Percentiles rank a stretch among this genome's conserved stretches.
Evolutionary conservation across 1,140 invertebrate genomes (phyloP).

Genomic region (Papilio polyxenes): DNA sequence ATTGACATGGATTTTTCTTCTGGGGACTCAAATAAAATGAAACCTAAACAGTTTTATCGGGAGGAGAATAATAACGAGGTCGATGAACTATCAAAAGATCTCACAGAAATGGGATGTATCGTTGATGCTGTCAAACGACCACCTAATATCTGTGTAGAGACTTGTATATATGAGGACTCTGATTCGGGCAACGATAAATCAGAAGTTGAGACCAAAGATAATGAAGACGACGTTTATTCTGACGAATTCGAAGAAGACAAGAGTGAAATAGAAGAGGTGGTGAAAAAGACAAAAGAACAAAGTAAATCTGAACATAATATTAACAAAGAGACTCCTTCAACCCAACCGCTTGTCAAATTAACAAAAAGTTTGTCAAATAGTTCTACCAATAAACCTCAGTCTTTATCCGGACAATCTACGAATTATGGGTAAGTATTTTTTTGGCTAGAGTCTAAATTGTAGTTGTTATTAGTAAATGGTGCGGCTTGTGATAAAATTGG

Average conservation of each 20-base stretch:
- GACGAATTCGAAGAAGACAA: conserved; percentile 78
- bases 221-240: conserved; percentile 69
- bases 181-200: conserved; percentile 56
- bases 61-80: conserved; percentile 79
- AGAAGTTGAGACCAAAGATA: conserved; percentile 44
- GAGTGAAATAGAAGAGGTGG: conserved; percentile 56
- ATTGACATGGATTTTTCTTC: conserved; percentile 63
- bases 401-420: conserved; percentile 62
- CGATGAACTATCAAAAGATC: conserved; percentile 71
- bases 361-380: conserved; percentile 68
- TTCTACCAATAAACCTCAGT: conserved; percentile 57
- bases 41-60: conserved; percentile 64
- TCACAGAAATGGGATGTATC: conserved; percentile 76
- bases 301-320: conserved; percentile 48
- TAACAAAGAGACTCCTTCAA: conserved; percentile 46
- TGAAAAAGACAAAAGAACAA: conserved; percentile 44
- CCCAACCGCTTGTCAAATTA: conserved; percentile 55
- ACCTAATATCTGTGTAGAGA: conserved; percentile 71
- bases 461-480: not conserved
- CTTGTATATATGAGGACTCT: conserved; percentile 66
- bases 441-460: not conserved
- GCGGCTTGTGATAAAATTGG: no score
- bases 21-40: conserved; percentile 68
- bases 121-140: conserved; percentile 69
- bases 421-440: conserved; percentile 62